Conservation (phyloP, 2,888 invertebrate species). For the Drosophila anomelani region DNA sequence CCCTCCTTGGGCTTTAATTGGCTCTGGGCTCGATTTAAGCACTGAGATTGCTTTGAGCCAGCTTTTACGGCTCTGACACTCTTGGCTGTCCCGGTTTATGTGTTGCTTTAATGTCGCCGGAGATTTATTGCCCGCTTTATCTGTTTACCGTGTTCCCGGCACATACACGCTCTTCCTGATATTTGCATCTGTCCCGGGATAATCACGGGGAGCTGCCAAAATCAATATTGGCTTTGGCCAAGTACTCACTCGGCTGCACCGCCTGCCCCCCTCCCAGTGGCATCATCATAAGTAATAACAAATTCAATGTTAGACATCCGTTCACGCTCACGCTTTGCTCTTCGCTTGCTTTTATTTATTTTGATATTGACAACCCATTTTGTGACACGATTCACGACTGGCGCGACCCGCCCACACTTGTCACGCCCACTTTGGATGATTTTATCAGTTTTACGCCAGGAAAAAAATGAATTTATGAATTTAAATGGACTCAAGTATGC, state of each 20-base stretch:
- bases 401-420: constrained; percentile 9
- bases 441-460: constrained; percentile 17
- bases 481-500: not conserved
- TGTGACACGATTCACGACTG: constrained; percentile 15
- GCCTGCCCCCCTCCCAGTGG: not conserved
- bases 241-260: constrained; percentile 5
- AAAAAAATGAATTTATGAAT: constrained; percentile 39
- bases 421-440: constrained; percentile 12
- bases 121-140: constrained; percentile 52
- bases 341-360: constrained; percentile 4
- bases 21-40: constrained; percentile 26
- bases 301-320: constrained; percentile 31
- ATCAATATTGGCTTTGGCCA: constrained; percentile 51
- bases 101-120: constrained; percentile 62
- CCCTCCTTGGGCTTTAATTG: constrained; percentile 48
- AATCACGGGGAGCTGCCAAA: constrained; percentile 35
- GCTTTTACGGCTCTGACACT: constrained; percentile 30
- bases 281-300: constrained; percentile 37
- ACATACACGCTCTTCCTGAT: constrained; percentile 20
- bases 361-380: constrained; percentile 23
- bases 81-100: constrained; percentile 47
- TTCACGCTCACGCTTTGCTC: not conserved
- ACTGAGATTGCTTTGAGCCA: constrained; percentile 9
- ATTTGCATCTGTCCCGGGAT: constrained; percentile 24
- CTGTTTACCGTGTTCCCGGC: constrained; percentile 33